phyloP scores from a whole-genome alignment of 1,140 invertebrate genomes.

The Amyelois transitella region DNA sequence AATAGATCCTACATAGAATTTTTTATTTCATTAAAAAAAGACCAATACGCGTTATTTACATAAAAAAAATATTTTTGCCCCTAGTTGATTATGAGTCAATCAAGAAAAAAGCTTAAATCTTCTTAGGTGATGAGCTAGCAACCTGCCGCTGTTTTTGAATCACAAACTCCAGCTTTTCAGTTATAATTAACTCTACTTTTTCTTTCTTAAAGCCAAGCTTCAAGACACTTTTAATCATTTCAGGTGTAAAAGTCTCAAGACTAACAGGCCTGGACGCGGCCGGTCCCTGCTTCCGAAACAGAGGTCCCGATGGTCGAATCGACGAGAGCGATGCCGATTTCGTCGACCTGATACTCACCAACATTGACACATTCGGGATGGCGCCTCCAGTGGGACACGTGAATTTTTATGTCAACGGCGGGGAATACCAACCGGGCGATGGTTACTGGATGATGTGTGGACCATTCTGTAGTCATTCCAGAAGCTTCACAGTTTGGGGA shows the following conservation, averaged over 20 bases:
- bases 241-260: constrained; percentile 35
- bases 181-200: no score
- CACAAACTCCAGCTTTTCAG: no score
- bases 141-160: no score
- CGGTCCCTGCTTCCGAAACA: constrained; percentile 58
- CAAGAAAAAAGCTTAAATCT: no score
- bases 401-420: constrained; percentile 81
- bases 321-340: constrained; percentile 53
- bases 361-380: constrained; percentile 80
- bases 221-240: neutral
- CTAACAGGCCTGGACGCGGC: constrained; percentile 51
- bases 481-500: constrained; percentile 9
- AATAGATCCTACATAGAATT: no score
- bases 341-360: constrained; percentile 79
- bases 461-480: constrained; percentile 17
- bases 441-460: constrained; percentile 8
- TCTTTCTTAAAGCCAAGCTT: no score
- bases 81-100: no score
- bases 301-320: constrained; percentile 40
- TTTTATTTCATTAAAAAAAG: no score
- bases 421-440: constrained; percentile 75
- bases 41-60: no score
- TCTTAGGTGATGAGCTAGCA: no score
- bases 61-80: no score
- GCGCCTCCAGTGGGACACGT: constrained; percentile 77